These are phyloP conservation scores for Philotrypesis tridentata DNA, from an alignment of 1,140 invertebrate species.

Conservation along the genomic window DNA sequence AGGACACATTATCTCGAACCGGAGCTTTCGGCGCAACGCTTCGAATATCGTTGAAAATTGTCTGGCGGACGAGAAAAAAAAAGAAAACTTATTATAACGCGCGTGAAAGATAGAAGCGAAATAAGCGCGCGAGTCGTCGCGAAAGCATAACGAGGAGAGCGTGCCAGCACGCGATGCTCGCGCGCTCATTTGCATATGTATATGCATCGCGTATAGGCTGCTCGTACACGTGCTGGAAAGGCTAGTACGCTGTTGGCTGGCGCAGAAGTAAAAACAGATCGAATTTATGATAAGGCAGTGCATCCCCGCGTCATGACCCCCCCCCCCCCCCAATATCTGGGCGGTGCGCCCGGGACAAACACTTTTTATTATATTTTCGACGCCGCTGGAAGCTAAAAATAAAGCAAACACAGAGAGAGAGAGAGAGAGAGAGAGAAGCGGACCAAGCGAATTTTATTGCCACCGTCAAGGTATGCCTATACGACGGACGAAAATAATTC, in stretches of 20 bases:
- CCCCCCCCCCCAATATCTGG: background rate
- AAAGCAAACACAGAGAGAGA: background rate
- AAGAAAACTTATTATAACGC: too few species aligned
- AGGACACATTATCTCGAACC: too few species aligned
- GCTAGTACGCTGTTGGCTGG: background rate
- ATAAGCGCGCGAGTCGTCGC: background rate
- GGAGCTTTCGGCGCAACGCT: too few species aligned
- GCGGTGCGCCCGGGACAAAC: background rate
- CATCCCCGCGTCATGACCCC: background rate
- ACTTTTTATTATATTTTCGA: constrained; percentile 5
- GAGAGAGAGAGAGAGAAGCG: background rate
- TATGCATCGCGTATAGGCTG: background rate
- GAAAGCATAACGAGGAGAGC: constrained; percentile 7
- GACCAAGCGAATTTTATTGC: background rate
- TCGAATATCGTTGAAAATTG: too few species aligned
- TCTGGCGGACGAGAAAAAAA: too few species aligned
- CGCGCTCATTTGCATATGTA: background rate
- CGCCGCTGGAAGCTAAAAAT: background rate
- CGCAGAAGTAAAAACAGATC: constrained; percentile 8
- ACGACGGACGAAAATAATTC: background rate
- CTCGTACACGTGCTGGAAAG: background rate
- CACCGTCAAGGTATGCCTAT: background rate
- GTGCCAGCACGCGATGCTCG: background rate
- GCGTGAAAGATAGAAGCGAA: background rate
- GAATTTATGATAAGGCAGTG: constrained; percentile 28